Evolutionary conservation across 2,888 invertebrate genomes (phyloP), one percentile per base, ranked within the genome.

Genomic region (Pammene aurita): DNA sequence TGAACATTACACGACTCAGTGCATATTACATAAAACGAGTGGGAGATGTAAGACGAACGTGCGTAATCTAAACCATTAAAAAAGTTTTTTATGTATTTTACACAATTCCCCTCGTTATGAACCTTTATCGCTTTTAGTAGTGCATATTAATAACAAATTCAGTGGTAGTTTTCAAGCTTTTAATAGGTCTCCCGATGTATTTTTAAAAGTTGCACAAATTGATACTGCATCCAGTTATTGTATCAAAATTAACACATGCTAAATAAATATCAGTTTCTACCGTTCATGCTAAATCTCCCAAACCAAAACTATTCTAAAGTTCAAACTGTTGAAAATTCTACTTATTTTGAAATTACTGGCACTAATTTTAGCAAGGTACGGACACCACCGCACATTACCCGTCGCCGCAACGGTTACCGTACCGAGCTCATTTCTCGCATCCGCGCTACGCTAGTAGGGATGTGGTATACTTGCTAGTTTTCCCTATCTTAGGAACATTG

Each of bases 341-440:
- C 54, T 61, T 67, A 61, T 61, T 52, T 55, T 55, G 42, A 67
- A 61, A 67, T 67, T 58, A 60, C 61, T n/a, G 34, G 41, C 55
- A 61, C 66, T 66, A 66, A 66, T 66, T 70, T 66, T 48, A 56
- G 61, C 56, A 62, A 70, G 70, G 61, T 61, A 70, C 65, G 55
- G 48, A 34, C 58, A 42, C 52, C 13, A 71, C 71, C 71, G 66
- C 69, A 69, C 66, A 71, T 71, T 68, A 65, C 58, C 41, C 41
- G 9, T 7, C 26, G 38, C 69, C 60, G 34, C 65, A 64, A 66
- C 62, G 62, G 58, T 54, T 35, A 52, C 66, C 48, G 44, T 52
- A 55, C 65, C 48, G 13, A 41, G 64, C 69, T 67, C 72, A 63
- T 73, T 73, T 41, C n/a, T 64, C 58, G 65, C 72, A 74, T 69